phyloP scores from a whole-genome alignment of 2,888 invertebrate species.

The Lepeophtheirus nordmannii region DNA sequence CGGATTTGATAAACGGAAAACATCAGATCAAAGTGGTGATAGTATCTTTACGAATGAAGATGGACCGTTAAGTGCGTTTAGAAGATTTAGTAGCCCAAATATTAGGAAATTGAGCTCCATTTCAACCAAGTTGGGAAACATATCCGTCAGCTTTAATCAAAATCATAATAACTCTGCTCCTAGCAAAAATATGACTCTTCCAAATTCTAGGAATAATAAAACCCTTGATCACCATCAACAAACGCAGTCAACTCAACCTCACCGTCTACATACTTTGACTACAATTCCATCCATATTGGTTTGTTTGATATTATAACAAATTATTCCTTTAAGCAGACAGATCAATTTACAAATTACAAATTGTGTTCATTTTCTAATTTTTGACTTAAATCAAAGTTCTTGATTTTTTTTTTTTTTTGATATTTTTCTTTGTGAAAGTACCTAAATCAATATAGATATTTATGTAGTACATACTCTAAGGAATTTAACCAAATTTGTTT shows the following conservation, averaged over 20 bases:
- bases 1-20: neutral
- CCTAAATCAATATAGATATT: no score
- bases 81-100: neutral
- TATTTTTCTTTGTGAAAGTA: no score
- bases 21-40: neutral
- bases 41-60: neutral
- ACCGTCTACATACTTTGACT: neutral
- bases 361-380: no score
- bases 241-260: neutral
- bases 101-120: constrained; percentile 1
- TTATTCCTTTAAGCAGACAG: no score
- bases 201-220: neutral
- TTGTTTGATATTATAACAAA: no score
- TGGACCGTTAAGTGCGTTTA: neutral
- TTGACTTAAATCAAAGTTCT: no score
- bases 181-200: neutral
- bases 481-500: neutral
- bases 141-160: neutral
- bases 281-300: constrained; percentile 1
- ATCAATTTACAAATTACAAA: no score
- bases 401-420: no score
- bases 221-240: neutral
- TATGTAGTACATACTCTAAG: no score
- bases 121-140: neutral
- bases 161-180: neutral